Percentiles rank a stretch among this genome's conserved stretches.
Evolutionary conservation across 2,113 vertebrate genomes (phyloP).

Genomic region (Gobiocypris rarus): DNA sequence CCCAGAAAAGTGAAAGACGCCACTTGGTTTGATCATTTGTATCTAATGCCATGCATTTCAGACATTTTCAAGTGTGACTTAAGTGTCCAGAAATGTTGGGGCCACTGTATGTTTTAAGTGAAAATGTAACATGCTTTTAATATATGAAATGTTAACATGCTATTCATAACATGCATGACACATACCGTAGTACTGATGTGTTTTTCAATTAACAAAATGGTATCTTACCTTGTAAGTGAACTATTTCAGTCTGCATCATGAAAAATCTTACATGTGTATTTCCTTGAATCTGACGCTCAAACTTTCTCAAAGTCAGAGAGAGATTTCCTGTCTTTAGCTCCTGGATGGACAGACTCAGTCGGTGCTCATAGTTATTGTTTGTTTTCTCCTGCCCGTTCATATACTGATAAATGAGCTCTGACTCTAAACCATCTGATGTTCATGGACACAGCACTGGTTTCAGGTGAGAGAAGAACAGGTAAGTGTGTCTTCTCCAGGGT

Average conservation of each 20-base stretch:
- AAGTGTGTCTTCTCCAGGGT: not conserved
- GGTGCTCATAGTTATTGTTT: not conserved
- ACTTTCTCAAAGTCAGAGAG: slow-evolving; percentile 47
- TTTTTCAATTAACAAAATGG: not conserved
- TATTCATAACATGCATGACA: not conserved
- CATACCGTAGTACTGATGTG: not conserved
- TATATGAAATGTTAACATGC: not conserved
- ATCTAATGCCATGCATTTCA: too few species aligned
- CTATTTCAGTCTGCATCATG: not conserved
- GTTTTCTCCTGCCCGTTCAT: not conserved
- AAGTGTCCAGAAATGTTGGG: too few species aligned
- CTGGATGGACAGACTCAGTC: slow-evolving; percentile 29
- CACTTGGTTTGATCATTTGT: too few species aligned
- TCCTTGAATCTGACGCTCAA: slow-evolving; percentile 35
- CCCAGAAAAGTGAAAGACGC: too few species aligned
- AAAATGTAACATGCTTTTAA: too few species aligned
- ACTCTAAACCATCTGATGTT: not conserved
- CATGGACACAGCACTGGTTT: not conserved
- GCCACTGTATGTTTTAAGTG: too few species aligned
- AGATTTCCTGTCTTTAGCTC: slow-evolving; percentile 53
- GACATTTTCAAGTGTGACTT: too few species aligned
- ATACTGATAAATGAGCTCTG: not conserved
- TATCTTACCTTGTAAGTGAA: not conserved
- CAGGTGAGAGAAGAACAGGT: not conserved
- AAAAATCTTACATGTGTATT: slow-evolving; percentile 27